A percentile compares a stretch with the other conserved stretches of the same genome.
Conservation (phyloP, 2,113 vertebrate genomes). For the Tauraco erythrolophus region DNA sequence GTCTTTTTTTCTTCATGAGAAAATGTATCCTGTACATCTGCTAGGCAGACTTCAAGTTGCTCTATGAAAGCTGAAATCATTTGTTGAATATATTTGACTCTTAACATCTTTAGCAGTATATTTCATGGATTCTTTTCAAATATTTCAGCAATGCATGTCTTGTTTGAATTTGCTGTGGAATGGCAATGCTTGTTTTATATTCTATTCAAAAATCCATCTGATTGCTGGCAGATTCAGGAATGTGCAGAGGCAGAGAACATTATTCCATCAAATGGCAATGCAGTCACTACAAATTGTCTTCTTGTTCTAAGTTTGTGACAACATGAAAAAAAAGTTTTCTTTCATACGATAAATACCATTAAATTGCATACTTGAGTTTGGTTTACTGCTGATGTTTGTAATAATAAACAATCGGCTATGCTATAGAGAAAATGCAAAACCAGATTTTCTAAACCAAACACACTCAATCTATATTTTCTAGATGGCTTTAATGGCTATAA, state of each 20-base stretch:
- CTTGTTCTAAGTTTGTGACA: constrained; percentile 9
- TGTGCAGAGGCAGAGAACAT: background rate
- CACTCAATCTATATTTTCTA: background rate
- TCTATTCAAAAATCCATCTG: constrained; percentile 39
- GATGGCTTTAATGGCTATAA: background rate
- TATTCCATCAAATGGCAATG: background rate
- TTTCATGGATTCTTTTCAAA: background rate
- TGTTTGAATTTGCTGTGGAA: background rate
- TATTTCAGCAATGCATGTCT: background rate
- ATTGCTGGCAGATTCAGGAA: constrained; percentile 17
- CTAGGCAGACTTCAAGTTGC: background rate
- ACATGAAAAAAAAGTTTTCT: background rate
- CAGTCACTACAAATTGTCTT: constrained; percentile 32
- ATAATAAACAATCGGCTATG: constrained; percentile 20
- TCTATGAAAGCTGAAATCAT: background rate
- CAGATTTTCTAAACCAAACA: background rate
- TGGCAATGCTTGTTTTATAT: background rate
- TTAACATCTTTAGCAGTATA: background rate
- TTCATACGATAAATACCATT: constrained; percentile 2
- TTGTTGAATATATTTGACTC: background rate
- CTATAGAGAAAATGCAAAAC: background rate
- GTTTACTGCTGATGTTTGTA: constrained; percentile 3
- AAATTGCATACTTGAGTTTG: constrained; percentile 7
- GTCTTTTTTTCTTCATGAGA: background rate
- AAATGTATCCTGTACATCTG: background rate